These are phyloP conservation scores for Petrolisthes manimaculis DNA, from an alignment of 2,888 invertebrate genomes.

Conservation along the genomic window DNA sequence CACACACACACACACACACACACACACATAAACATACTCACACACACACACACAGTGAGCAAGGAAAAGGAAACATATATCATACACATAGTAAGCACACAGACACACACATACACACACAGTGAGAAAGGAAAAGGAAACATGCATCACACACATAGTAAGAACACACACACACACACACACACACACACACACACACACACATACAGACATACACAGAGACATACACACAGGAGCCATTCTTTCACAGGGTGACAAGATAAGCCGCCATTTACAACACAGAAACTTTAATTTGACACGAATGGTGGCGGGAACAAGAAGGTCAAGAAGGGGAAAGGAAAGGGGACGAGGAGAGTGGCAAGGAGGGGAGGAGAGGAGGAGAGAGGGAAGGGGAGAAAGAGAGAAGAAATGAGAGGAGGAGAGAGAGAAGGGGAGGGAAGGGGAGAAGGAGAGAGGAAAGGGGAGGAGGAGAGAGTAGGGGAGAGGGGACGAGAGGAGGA, in stretches of 20 bases:
- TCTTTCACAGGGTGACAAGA: too few relatives aligned
- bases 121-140: slow-evolving; percentile 2
- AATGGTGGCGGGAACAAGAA: neutral
- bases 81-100: neutral
- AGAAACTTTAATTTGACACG: neutral
- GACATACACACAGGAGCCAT: too few relatives aligned
- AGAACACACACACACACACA: slow-evolving; percentile 2
- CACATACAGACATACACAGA: too few relatives aligned
- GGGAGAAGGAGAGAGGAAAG: neutral
- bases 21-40: too few relatives aligned
- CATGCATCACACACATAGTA: neutral
- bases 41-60: neutral
- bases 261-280: neutral
- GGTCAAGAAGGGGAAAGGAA: neutral
- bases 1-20: slow-evolving; percentile 17
- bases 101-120: neutral
- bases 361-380: neutral
- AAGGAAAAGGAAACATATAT: neutral
- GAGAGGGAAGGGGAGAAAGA: neutral
- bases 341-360: too few relatives aligned
- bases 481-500: too few relatives aligned
- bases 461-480: neutral
- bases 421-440: neutral
- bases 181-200: slow-evolving; percentile 15
- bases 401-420: neutral